Evolutionary conservation across 1,140 invertebrate genomes (phyloP), one percentile per base, ranked within the genome.

Genomic region (Holotrichia oblita): DNA sequence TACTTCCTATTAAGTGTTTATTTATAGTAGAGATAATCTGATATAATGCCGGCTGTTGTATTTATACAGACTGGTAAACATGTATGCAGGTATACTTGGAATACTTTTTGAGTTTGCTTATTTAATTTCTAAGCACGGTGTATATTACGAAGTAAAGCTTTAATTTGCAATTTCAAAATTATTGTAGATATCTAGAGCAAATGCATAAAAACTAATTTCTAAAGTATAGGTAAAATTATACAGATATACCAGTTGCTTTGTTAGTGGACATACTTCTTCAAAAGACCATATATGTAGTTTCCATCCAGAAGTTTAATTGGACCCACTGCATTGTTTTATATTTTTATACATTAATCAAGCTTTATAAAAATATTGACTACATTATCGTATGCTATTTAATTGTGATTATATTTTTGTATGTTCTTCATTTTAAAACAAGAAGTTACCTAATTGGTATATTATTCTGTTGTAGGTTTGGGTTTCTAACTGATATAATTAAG

Each of bases 21-120:
- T 69, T 69, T 69, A 69, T 69, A 69, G 61, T 69, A 69, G 17
- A 69, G 61, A 69, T 69, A 69, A 69, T 69, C 61, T 20, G 22
- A 27, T 69, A 69, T 69, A 27, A 69, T 34, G 61, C 61, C 61
- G 61, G 22, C 61, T 69, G 61, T 69, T 69, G 61, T 69, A 69
- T 69, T 69, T 69, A 27, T 69, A 27, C 27, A 14, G 27, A 69
- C 14, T 34, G 61, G 61, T 69, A 69, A 69, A 69, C 61, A 69
- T 69, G 48, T 55, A 55, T 55, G 48, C 17, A 55, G n/a, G 12
- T 55, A 6, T 48, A 34, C 44, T 48, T 48, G 44, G n/a, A 55
- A 55, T 55, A 48, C 17, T 55, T 55, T 48, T 55, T 55, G 14
- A 55, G 17, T 55, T n/a, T 55, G 48, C 12, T 55, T 17, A 17